Base-by-base conservation (phyloP, 2,113 vertebrate species). In the Zingel zingel region DNA sequence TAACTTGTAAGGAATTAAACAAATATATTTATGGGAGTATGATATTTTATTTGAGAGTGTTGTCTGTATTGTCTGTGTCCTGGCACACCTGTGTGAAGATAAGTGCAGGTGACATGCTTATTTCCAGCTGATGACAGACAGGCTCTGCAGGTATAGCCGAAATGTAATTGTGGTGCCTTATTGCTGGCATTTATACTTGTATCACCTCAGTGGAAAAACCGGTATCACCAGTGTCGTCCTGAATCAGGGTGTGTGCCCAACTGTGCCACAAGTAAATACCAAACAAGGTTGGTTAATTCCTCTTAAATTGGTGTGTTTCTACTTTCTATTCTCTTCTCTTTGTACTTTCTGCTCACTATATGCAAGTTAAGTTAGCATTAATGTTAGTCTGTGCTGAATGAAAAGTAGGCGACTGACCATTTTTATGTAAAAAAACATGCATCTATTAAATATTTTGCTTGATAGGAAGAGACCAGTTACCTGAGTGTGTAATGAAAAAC, bases 111-210 rank as follows among this genome's bases (percentile, higher is more conserved):
- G 78, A 83, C 84, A 73, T 4, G 47, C 57, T 86, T 61, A 83
- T 86, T 79, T 58, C 23, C n/a, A 84, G 18, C 61, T 79, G 87
- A 5, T 89, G 87, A 92, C 58, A 85, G 83, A 88, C 81, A 43
- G 66, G 36, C 57, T 71, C 0, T 8, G 30, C 53, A 66, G 45
- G 7, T 63, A 57, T 63, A 57, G 56, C 16, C 2, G 13, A 16
- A 15, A 13, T 56, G 19, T 1, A 15, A 30, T 39, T 23, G 15
- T 27, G 59, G 1, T 15, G 18, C 59, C 2, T 66, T 14, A 19
- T 23, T 6, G 19, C 48, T 39, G 64, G 51, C 13, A 12, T 66
- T 74, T 27, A 61, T 1, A 18, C 45, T 57, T 57, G 13, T n/a
- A 23, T 27, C 25, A 45, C 33, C 57, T 62, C 11, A 43, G 74